Conservation (phyloP, 2,888 invertebrate genomes). For the Epiblema foenella region DNA sequence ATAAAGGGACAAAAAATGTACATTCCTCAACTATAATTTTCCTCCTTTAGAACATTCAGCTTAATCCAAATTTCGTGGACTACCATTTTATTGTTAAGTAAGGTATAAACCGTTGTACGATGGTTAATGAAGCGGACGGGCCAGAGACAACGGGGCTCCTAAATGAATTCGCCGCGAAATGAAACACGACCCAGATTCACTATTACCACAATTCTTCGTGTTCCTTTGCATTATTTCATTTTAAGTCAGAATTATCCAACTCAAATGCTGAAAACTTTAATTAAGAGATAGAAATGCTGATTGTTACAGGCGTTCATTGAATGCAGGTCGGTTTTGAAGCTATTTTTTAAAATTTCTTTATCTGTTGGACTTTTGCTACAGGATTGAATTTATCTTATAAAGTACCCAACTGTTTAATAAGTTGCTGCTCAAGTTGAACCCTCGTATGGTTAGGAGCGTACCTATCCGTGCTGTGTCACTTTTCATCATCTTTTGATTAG, state of each 20-base stretch:
- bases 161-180: constrained; percentile 66
- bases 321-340: constrained; percentile 1
- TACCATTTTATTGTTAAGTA: constrained; percentile 31
- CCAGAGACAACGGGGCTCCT: constrained; percentile 52
- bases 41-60: constrained; percentile 25
- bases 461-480: too few species aligned
- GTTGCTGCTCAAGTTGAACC: too few species aligned
- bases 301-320: constrained; percentile 9
- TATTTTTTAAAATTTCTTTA: constrained; percentile 17
- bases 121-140: constrained; percentile 61
- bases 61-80: constrained; percentile 31
- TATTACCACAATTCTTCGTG: constrained; percentile 48
- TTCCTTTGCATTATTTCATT: constrained; percentile 41
- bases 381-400: constrained; percentile 10
- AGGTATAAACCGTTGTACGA: constrained; percentile 38
- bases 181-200: constrained; percentile 67
- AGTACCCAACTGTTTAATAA: too few species aligned
- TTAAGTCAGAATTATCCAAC: constrained; percentile 27
- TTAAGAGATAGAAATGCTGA: constrained; percentile 23
- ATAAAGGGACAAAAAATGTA: not conserved
- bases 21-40: not conserved
- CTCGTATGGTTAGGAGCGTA: too few species aligned
- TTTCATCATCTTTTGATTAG: too few species aligned
- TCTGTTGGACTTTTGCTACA: constrained; percentile 6
- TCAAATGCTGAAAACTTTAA: constrained; percentile 28